Evolutionary conservation across 2,888 invertebrate genomes (phyloP), one percentile per base, ranked within the genome.

Genomic region (Heterodera filipjevi): DNA sequence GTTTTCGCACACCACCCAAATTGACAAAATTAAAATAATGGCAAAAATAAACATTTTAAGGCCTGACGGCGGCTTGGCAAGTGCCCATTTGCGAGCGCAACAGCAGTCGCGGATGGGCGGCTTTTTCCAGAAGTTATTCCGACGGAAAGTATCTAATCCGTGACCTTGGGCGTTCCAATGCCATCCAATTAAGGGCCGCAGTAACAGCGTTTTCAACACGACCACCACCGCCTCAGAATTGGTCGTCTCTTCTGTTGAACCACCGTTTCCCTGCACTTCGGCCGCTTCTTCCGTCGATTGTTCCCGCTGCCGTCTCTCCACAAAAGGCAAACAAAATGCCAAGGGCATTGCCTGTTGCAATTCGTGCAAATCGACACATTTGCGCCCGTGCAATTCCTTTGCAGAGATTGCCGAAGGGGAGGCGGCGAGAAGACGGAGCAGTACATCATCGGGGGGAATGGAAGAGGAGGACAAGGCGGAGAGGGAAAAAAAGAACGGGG

Each of bases 81-180:
- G 66, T 39, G 76, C 79, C 22, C 49, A 72, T 33, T 75, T 78
- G 53, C 77, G 79, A 49, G 72, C 80, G 27, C 75, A 75, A 46
- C 75, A 75, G 32, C 68, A 77, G 35, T 71, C 76, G 14, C 77
- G 77, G n/a, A 84, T 84, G 71, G 74, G 80, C 32, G 87, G 87
- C 33, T 88, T 88, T 79, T 88, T 88, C 78, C 82, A 85, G 0
- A 81, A 85, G 33, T 76, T 88, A 1, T 88, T 88, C 78, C 82
- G 84, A 22, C 81, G 84, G 83, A 88, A 88, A 83, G 88, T 87
- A 46, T 53, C 68, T 16, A 49, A 76, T 32, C 53, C 3, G 44
- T 76, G 10, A 8, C 35, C 32, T 22, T 74, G 3, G 44, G 44
- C 5, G 8, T 44, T n/a, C n/a, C n/a, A n/a, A n/a, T n/a, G n/a